Base-by-base conservation (phyloP, 2,797 vertebrate genomes). In the Hirundo rustica region DNA sequence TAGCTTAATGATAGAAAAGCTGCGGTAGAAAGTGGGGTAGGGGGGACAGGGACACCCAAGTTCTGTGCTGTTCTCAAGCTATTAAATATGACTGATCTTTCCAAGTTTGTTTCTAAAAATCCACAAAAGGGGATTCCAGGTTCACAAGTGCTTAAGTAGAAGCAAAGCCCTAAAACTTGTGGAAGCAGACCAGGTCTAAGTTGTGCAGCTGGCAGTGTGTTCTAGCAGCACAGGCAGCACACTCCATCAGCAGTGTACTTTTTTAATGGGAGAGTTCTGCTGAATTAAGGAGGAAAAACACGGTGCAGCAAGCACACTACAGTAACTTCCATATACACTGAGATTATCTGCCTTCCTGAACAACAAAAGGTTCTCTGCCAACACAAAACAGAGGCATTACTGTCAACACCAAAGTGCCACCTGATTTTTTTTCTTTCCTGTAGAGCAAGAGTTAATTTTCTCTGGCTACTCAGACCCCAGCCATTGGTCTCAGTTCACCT, bases 381-480 rank as follows among this genome's bases (percentile, higher is more conserved):
- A 54, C n/a, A 55, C 42, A 47, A 54, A 44, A 77, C 47, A 20
- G 10, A 74, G 16, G 11, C 19, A 17, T 73, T 38, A 25, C 71
- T 54, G 22, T 36, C 38, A 62, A 13, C 8, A 71, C 30, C 26
- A 51, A 74, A 62, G 48, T 11, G 5, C 54, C 15, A 58, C 7
- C 18, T 16, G 10, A 6, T 44, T 78, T 40, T 83, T 38, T 61
- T 61, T 67, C n/a, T 50, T 57, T 30, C 13, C 32, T 85, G 47
- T 44, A 77, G 30, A 61, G 16, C 17, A 93, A 86, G 84, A 80
- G 88, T 95, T 95, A 92, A 93, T 93, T 71, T 57, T 85, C 50
- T 29, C 23, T 38, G 40, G 16, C 45, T 40, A 21, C 50, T 73
- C 22, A 50, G 61, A 70, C 42, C 40, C 27, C 45, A 87, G 36